Conservation (phyloP, 2,113 vertebrate species). For the Piaya cayana region DNA sequence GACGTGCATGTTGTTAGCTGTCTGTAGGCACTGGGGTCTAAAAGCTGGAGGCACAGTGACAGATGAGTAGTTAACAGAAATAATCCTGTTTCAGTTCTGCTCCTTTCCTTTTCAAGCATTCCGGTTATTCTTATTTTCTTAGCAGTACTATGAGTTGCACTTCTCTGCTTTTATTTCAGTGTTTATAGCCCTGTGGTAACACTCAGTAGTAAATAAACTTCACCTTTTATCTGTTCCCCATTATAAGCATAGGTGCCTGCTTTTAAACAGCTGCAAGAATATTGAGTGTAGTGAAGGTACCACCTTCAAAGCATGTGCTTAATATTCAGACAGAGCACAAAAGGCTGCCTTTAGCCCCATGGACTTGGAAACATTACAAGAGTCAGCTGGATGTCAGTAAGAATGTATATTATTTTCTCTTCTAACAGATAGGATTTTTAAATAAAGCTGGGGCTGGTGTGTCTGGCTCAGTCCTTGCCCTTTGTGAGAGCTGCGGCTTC, state of each 20-base stretch:
- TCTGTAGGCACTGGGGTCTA: not conserved
- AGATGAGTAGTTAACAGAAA: slow-evolving; percentile 18
- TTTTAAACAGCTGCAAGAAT: slow-evolving; percentile 6
- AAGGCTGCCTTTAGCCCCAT: not conserved
- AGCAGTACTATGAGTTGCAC: not conserved
- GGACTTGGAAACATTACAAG: slow-evolving; percentile 8
- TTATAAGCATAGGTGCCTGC: not conserved
- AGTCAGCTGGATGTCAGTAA: slow-evolving; percentile 5
- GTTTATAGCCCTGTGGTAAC: not conserved
- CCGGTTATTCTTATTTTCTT: not conserved
- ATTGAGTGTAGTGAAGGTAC: not conserved
- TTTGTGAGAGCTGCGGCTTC: slow-evolving; percentile 6
- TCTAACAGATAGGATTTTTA: slow-evolving; percentile 24
- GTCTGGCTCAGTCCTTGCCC: slow-evolving; percentile 17
- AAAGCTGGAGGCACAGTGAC: not conserved
- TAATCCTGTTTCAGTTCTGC: not conserved
- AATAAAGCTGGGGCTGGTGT: not conserved
- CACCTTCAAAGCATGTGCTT: not conserved
- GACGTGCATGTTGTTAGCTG: not conserved
- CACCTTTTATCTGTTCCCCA: slow-evolving; percentile 38
- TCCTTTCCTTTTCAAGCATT: not conserved
- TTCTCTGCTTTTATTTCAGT: not conserved
- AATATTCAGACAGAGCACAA: slow-evolving; percentile 24
- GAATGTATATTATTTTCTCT: slow-evolving; percentile 39
- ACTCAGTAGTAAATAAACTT: slow-evolving; percentile 40